Evolutionary conservation across 1,140 invertebrate genomes (phyloP).

Genomic region (Drosophila seguyi): DNA sequence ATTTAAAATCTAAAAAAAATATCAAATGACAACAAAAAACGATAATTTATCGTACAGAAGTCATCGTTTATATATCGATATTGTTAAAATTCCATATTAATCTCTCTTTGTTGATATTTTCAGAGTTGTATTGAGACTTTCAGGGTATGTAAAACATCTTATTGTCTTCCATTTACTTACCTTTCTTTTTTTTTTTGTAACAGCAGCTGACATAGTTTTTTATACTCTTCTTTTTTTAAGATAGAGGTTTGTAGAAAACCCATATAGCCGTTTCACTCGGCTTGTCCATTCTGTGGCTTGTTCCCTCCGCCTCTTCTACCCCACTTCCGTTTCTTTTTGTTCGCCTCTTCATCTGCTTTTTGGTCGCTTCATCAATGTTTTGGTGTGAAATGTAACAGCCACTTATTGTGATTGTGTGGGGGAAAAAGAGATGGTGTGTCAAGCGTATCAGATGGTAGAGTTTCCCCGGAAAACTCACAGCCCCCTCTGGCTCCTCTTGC

Average conservation of each 20-base stretch:
- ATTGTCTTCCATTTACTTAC: neutral
- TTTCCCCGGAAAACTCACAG: conserved; percentile 13
- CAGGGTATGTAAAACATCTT: neutral
- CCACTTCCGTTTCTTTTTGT: conserved; percentile 18
- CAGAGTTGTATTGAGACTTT: no score
- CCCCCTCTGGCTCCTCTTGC: neutral
- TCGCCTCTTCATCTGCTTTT: conserved; percentile 22
- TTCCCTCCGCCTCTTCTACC: conserved; percentile 35
- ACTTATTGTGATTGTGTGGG: conserved; percentile 78
- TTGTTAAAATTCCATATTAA: neutral
- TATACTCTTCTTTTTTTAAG: conserved; percentile 7
- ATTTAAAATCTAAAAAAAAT: no score
- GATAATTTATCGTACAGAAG: no score
- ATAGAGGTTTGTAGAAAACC: conserved; percentile 19
- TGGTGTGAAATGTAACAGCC: conserved; percentile 82
- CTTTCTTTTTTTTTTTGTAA: conserved; percentile 3
- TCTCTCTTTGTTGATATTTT: neutral
- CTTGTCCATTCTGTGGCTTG: conserved; percentile 58
- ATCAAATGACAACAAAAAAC: no score
- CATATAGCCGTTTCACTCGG: conserved; percentile 30
- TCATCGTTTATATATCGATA: neutral
- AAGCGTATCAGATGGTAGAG: conserved; percentile 61
- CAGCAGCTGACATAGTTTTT: conserved; percentile 45
- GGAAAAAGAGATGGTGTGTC: conserved; percentile 34
- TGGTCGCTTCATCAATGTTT: conserved; percentile 71